A percentile compares a stretch with the other conserved stretches of the same genome.
Conservation (phyloP, 2,113 vertebrate genomes). For the Pterocles burchelli region DNA sequence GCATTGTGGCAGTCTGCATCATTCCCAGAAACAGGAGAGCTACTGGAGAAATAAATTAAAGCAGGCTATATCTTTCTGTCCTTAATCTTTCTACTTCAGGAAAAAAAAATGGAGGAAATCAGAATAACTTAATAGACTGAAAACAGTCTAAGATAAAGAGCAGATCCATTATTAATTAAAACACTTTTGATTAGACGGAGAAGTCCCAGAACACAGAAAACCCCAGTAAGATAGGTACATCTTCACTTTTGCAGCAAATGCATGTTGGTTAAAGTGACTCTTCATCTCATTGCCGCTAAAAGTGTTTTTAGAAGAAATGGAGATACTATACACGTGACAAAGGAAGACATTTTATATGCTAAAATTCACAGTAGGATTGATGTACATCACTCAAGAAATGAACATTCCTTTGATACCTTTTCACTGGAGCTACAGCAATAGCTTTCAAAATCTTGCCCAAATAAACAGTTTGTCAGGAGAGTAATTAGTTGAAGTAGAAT, state of each 20-base stretch:
- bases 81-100: neutral
- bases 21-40: neutral
- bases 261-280: neutral
- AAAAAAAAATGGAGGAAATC: neutral
- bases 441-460: neutral
- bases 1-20: neutral
- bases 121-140: neutral
- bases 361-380: neutral
- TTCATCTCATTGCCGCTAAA: neutral
- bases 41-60: neutral
- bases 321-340: neutral
- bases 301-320: slow-evolving; percentile 20
- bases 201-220: neutral
- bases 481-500: neutral
- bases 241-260: neutral
- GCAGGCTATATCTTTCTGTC: neutral
- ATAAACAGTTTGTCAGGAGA: neutral
- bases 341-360: neutral
- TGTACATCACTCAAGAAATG: neutral
- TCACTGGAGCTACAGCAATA: neutral
- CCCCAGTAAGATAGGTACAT: neutral
- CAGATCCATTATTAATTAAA: slow-evolving; percentile 16
- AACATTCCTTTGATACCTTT: neutral
- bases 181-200: neutral
- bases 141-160: neutral